Conservation (phyloP, 2,888 invertebrate species). For the Tolmerus cingulatus region DNA sequence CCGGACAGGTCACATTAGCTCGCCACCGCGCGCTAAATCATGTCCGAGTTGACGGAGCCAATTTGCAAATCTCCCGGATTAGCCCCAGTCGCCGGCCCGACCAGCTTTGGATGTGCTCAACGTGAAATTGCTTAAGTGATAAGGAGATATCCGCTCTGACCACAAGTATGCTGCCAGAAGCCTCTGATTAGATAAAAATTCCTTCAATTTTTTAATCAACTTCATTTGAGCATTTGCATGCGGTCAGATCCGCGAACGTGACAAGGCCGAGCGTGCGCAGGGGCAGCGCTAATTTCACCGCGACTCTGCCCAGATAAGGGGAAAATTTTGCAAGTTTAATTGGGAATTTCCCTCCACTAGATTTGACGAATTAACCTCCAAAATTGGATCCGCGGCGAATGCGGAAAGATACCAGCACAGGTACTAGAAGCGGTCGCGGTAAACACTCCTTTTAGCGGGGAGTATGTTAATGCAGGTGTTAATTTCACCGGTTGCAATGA, state of each 20-base stretch:
- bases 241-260: neutral
- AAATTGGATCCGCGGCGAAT: neutral
- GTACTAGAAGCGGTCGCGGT: neutral
- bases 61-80: slow-evolving; percentile 18
- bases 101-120: neutral
- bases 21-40: neutral
- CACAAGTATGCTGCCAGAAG: slow-evolving; percentile 2
- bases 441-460: neutral
- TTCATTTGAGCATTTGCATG: neutral
- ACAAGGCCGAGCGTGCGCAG: neutral
- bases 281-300: neutral
- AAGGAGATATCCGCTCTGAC: slow-evolving; percentile 23
- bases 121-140: slow-evolving; percentile 26
- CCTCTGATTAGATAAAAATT: slow-evolving; percentile 33
- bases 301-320: neutral
- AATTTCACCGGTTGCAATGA: neutral
- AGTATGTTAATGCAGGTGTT: neutral
- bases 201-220: slow-evolving; percentile 31
- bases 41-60: neutral
- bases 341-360: neutral
- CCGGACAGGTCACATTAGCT: slow-evolving; percentile 2
- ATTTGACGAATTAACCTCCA: neutral
- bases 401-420: neutral
- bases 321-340: neutral
- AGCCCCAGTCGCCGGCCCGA: neutral